Conservation (phyloP, 2,797 vertebrate species). For the Falco biarmicus region DNA sequence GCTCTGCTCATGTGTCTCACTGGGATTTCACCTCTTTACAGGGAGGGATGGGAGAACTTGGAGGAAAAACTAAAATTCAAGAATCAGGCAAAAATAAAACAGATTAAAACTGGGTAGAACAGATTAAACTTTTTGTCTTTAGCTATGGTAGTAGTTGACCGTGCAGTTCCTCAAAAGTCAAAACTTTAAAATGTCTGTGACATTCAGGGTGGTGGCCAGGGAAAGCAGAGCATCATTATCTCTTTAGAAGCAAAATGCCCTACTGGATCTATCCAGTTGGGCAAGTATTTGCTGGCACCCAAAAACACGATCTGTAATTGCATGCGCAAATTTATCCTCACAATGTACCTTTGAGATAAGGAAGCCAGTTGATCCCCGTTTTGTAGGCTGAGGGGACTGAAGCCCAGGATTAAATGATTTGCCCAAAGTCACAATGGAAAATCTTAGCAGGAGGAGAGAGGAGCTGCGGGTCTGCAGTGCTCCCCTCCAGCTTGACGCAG, state of each 20-base stretch:
- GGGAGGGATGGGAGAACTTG: not conserved
- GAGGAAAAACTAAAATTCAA: not conserved
- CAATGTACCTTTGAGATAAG: not conserved
- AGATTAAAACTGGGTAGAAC: not conserved
- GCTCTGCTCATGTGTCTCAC: not conserved
- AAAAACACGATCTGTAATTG: fast-evolving
- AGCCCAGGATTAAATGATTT: not conserved
- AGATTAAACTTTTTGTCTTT: not conserved
- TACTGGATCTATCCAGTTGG: not conserved
- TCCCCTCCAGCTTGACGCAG: not conserved
- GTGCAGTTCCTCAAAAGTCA: not conserved
- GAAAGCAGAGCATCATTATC: fast-evolving
- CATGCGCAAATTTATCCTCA: not conserved
- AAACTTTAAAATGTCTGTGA: not conserved
- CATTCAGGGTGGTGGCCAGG: not conserved
- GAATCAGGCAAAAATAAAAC: not conserved
- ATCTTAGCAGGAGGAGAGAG: not conserved
- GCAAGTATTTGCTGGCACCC: not conserved
- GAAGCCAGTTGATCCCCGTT: not conserved
- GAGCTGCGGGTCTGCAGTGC: fast-evolving
- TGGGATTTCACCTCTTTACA: not conserved
- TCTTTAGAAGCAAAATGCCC: not conserved
- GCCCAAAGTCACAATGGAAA: not conserved
- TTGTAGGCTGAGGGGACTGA: not conserved
- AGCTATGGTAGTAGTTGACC: not conserved